phyloP scores from a whole-genome alignment of 2,888 invertebrate genomes.

The Pollenia griseotomentosa region DNA sequence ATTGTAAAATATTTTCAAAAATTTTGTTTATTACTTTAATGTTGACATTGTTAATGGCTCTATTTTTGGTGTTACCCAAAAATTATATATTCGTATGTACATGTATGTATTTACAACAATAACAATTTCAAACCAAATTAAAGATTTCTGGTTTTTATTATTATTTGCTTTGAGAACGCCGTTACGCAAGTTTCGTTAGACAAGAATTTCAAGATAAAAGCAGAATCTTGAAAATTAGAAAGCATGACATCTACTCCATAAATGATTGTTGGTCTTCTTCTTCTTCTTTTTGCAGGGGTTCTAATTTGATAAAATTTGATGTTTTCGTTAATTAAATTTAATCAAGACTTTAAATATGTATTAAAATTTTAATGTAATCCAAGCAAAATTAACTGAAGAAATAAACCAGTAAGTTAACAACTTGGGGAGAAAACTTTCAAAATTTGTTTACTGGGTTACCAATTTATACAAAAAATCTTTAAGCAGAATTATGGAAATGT shows the following conservation, averaged over 20 bases:
- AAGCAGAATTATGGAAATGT: background rate
- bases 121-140: background rate
- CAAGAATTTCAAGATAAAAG: conserved; percentile 47
- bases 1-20: conserved; percentile 34
- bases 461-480: background rate
- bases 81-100: background rate
- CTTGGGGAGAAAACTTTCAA: conserved; percentile 7
- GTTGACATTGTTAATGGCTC: conserved; percentile 65
- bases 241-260: conserved; percentile 64
- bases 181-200: conserved; percentile 62
- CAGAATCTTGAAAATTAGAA: conserved; percentile 64
- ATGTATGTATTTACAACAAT: background rate
- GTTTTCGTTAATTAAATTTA: conserved; percentile 48
- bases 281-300: conserved; percentile 16
- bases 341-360: conserved; percentile 14
- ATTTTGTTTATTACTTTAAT: conserved; percentile 16
- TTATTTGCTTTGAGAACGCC: conserved; percentile 48
- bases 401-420: background rate
- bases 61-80: conserved; percentile 53
- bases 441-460: background rate
- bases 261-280: conserved; percentile 4
- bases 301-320: conserved; percentile 14
- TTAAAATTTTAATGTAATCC: background rate
- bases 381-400: background rate
- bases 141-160: conserved; percentile 31